A percentile compares a stretch with the other conserved stretches of the same genome.
phyloP scores from a whole-genome alignment of 2,797 vertebrate genomes.

The Trematomus bernacchii region DNA sequence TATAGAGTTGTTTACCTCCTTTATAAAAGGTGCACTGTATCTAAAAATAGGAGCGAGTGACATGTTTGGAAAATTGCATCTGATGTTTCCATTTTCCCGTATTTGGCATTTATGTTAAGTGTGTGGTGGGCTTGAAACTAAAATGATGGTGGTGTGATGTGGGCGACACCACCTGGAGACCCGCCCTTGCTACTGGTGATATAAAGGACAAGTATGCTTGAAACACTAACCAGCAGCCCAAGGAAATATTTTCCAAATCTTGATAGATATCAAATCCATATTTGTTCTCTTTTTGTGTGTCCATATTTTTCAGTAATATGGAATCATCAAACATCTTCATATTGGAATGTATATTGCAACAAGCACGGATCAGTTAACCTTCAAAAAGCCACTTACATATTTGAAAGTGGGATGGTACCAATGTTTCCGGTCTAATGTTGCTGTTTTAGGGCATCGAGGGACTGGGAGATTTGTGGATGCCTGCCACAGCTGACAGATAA shows the following conservation, averaged over 20 bases:
- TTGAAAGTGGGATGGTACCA: slow-evolving; percentile 32
- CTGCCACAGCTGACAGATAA: slow-evolving; percentile 49
- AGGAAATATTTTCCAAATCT: slow-evolving; percentile 33
- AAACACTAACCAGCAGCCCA: slow-evolving; percentile 1
- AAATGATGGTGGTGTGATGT: slow-evolving; percentile 39
- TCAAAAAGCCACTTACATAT: neutral
- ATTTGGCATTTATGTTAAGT: slow-evolving; percentile 33
- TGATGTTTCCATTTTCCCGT: slow-evolving; percentile 67
- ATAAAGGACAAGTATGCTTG: slow-evolving; percentile 17
- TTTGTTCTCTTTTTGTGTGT: neutral
- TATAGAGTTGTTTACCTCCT: slow-evolving; percentile 45
- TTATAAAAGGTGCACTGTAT: slow-evolving; percentile 34
- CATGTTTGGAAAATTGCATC: slow-evolving; percentile 54
- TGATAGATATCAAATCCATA: slow-evolving; percentile 1
- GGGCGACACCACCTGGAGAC: slow-evolving; percentile 36
- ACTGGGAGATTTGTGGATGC: slow-evolving; percentile 26
- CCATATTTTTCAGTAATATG: neutral
- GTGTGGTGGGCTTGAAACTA: slow-evolving; percentile 10
- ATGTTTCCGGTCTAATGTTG: slow-evolving; percentile 52
- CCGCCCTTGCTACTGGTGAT: slow-evolving; percentile 19
- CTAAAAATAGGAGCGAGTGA: slow-evolving; percentile 64
- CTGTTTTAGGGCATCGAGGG: slow-evolving; percentile 12
- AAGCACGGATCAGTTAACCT: neutral
- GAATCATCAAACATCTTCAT: neutral
- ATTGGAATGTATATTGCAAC: neutral